Evolutionary conservation across 2,797 vertebrate species (phyloP), one percentile per base, ranked within the genome.

Genomic region (Lindbergichthys nudifrons): DNA sequence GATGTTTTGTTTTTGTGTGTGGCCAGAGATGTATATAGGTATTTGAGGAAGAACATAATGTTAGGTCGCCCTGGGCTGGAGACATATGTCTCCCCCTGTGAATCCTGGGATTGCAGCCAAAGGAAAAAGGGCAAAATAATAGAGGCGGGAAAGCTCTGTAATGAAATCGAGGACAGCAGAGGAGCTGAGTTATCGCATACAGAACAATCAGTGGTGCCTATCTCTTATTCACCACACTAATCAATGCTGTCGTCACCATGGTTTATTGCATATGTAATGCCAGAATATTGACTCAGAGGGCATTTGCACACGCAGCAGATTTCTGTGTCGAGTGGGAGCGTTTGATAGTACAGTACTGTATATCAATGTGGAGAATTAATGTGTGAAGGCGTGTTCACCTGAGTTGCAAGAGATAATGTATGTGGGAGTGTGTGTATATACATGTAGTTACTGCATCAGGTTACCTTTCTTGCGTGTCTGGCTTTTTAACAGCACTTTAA

Each of bases 71-170:
- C 75, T 64, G 84, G 77, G 79, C 80, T 75, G 70, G 72, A 81
- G 88, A 86, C 90, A 90, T 88, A 92, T 92, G 89, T 88, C 87
- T 70, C 77, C 80, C 81, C 77, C 70, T 60, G 76, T 85, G 86
- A 73, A 84, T 91, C 73, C 89, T 89, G 91, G 92, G 91, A 91
- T 62, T 70, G 79, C 57, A 81, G 91, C 91, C 92, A 92, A 86
- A 68, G 50, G 69, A 77, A 63, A 65, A 68, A 75, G 78, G 77
- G 79, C 10, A 62, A 81, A 82, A 87, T 91, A 85, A 91, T 79
- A 84, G 82, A 85, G 52, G 82, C 46, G 75, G 73, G 85, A 73
- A 69, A 73, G 84, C 70, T 45, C 57, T 53, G 69, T 88, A 89
- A 89, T 91, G 85, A 87, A 86, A 91, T 73, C 72, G 86, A 86